These are phyloP conservation scores for Falco naumanni DNA, from an alignment of 2,797 vertebrate genomes.

Conservation along the genomic window DNA sequence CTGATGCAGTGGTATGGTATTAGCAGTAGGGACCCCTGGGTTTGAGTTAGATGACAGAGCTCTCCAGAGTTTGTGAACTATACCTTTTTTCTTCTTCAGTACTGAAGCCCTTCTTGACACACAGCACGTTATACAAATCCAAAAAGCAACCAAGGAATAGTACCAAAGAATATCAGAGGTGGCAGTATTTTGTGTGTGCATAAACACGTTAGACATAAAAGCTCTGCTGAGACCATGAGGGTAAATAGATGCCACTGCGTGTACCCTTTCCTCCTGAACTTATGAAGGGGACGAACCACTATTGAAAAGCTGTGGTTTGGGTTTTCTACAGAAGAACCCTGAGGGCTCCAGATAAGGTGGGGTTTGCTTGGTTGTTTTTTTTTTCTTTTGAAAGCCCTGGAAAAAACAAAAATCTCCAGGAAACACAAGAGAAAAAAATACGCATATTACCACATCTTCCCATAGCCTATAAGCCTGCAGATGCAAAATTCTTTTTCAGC, in stretches of 20 bases:
- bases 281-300: neutral
- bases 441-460: no score
- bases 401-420: neutral
- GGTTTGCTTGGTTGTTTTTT: neutral
- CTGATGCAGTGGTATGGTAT: neutral
- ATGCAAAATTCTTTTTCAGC: neutral
- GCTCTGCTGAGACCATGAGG: neutral
- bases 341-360: neutral
- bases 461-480: neutral
- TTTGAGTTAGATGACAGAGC: neutral
- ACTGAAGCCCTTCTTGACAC: neutral
- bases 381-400: neutral
- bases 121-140: rapidly evolving
- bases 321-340: neutral
- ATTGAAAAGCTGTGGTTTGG: neutral
- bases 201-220: neutral
- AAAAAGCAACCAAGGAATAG: rapidly evolving
- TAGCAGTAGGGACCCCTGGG: neutral
- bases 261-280: neutral
- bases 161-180: neutral
- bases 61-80: neutral
- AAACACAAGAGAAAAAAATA: neutral
- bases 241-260: rapidly evolving
- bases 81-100: neutral
- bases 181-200: neutral